A percentile compares a stretch with the other conserved stretches of the same genome.
Conservation (phyloP, 92 coral and sea anemone species). For the Porites divaricata region DNA sequence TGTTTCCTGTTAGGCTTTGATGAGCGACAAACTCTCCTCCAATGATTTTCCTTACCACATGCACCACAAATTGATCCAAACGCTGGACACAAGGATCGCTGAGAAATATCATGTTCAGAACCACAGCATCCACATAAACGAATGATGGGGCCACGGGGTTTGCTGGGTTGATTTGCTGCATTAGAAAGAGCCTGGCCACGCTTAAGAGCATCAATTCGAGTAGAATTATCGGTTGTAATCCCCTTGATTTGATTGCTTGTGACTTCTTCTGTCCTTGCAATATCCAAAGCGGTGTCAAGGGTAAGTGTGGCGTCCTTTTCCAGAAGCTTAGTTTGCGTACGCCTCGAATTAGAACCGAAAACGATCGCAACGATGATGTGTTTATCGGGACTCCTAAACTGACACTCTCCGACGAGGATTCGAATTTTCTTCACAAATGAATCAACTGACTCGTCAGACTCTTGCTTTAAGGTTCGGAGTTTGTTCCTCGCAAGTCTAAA, state of each 20-base stretch:
- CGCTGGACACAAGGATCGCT: conserved; percentile 48
- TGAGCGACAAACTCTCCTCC: conserved; percentile 50
- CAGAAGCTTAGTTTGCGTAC: conserved; percentile 55
- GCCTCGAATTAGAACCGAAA: conserved; percentile 28
- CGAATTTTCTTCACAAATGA: conserved; percentile 68
- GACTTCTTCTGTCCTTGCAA: conserved; percentile 63
- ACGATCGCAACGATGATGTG: neutral
- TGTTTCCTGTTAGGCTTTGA: conserved; percentile 14
- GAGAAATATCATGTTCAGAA: conserved; percentile 13
- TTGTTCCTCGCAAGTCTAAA: conserved; percentile 64
- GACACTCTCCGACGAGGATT: conserved; percentile 66
- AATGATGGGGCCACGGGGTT: conserved; percentile 19
- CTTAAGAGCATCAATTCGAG: conserved; percentile 4
- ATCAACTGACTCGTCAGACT: conserved; percentile 64
- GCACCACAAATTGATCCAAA: conserved; percentile 36
- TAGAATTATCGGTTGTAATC: conserved; percentile 28
- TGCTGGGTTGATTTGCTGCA: conserved; percentile 11
- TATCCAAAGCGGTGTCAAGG: conserved; percentile 43
- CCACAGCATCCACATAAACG: conserved; percentile 20
- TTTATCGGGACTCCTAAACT: conserved; percentile 51
- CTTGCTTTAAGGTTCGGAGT: conserved; percentile 63
- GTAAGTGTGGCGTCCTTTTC: conserved; percentile 19
- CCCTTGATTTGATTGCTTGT: conserved; percentile 47
- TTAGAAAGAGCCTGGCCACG: neutral
- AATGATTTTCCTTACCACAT: conserved; percentile 54